These are phyloP conservation scores for Drosophila guanche DNA, from an alignment of 1,140 invertebrate genomes.

Conservation along the genomic window DNA sequence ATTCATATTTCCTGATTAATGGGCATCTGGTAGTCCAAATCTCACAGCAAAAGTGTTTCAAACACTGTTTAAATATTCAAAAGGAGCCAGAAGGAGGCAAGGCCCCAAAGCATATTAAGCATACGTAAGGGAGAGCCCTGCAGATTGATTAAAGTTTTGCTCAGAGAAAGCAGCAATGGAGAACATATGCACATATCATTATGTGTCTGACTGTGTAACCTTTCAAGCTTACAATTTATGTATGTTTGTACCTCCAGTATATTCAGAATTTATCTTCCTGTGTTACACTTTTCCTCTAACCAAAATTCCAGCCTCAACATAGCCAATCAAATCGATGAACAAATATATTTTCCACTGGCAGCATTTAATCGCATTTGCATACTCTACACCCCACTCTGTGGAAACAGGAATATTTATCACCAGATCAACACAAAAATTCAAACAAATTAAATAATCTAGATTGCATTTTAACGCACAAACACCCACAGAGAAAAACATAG, in stretches of 20 bases:
- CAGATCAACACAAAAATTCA: constrained; percentile 35
- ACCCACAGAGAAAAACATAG: constrained; percentile 5
- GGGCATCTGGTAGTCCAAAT: no score
- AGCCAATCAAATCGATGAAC: constrained; percentile 23
- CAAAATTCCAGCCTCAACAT: constrained; percentile 6
- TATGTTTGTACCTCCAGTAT: no score
- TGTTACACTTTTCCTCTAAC: constrained; percentile 11
- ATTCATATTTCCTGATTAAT: no score
- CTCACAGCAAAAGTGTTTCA: no score
- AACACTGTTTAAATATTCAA: constrained; percentile 14
- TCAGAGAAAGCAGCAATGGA: no score
- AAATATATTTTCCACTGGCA: constrained; percentile 49
- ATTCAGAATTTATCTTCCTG: background rate
- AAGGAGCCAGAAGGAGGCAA: constrained; percentile 1
- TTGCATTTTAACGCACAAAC: constrained; percentile 47
- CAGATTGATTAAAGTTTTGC: no score
- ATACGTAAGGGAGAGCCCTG: constrained; percentile 8
- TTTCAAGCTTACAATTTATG: no score
- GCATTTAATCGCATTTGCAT: constrained; percentile 75
- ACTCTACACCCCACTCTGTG: background rate
- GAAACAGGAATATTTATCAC: constrained; percentile 42
- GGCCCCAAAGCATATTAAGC: constrained; percentile 13
- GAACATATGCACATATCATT: background rate
- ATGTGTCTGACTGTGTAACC: no score
- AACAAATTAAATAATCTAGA: constrained; percentile 73